A percentile compares a stretch with the other conserved stretches of the same genome.
These are phyloP conservation scores for Azorinus chamasolen DNA, from an alignment of 2,888 invertebrate genomes.

Conservation along the genomic window DNA sequence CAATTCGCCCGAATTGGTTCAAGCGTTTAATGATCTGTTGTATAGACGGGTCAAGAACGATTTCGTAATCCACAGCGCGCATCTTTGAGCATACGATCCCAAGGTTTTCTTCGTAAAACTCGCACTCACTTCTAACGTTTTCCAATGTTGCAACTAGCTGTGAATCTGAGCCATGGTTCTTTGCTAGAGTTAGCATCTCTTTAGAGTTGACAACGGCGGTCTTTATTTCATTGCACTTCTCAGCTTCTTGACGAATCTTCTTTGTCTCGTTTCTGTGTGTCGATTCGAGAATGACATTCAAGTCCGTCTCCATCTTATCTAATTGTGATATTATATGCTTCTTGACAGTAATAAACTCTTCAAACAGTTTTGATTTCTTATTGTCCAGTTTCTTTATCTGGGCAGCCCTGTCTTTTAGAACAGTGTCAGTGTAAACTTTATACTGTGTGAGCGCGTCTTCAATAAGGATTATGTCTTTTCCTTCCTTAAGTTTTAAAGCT, in stretches of 20 bases:
- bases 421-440: constrained; percentile 53
- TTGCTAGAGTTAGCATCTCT: constrained; percentile 55
- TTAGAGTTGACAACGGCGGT: constrained; percentile 64
- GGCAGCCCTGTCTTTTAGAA: constrained; percentile 56
- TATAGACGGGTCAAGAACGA: constrained; percentile 61
- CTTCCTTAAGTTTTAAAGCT: constrained; percentile 49
- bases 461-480: constrained; percentile 51
- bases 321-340: constrained; percentile 64
- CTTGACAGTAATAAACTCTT: constrained; percentile 64
- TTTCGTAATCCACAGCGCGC: constrained; percentile 64
- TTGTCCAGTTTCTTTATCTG: constrained; percentile 61
- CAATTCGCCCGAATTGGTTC: constrained; percentile 65
- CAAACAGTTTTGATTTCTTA: constrained; percentile 62
- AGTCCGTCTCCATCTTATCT: constrained; percentile 69
- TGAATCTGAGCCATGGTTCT: constrained; percentile 67
- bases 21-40: constrained; percentile 62
- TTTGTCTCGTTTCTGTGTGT: constrained; percentile 66
- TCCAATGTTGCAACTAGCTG: constrained; percentile 63
- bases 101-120: constrained; percentile 69
- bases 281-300: constrained; percentile 62
- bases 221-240: constrained; percentile 59
- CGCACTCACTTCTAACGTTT: constrained; percentile 61
- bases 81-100: constrained; percentile 56
- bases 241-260: constrained; percentile 63
- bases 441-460: constrained; percentile 62